These are phyloP conservation scores for Clepsis dumicolana DNA, from an alignment of 2,888 invertebrate genomes.

Conservation along the genomic window DNA sequence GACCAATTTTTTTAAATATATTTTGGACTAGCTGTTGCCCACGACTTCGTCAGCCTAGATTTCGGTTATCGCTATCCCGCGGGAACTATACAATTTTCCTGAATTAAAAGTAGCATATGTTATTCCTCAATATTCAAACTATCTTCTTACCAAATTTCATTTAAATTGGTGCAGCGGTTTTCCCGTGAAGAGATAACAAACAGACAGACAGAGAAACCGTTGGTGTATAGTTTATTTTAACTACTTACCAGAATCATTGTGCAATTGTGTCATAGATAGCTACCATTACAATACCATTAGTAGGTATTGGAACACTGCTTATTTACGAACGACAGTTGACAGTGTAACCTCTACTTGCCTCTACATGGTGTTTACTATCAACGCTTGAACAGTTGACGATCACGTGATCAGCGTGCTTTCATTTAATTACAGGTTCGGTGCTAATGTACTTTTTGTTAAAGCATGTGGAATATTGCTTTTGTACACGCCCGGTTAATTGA, in stretches of 20 bases:
- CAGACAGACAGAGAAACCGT: too few species aligned
- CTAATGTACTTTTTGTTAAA: constrained; percentile 28
- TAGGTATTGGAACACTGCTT: background rate
- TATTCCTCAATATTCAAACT: too few species aligned
- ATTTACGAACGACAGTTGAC: background rate
- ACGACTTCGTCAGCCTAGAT: background rate
- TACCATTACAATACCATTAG: background rate
- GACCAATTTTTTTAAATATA: too few species aligned
- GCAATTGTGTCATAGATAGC: background rate
- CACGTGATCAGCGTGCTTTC: background rate
- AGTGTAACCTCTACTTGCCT: background rate
- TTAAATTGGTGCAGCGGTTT: too few species aligned
- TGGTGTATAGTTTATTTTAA: too few species aligned
- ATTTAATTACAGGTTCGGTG: constrained; percentile 22
- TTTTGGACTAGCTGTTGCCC: background rate
- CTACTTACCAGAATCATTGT: too few species aligned
- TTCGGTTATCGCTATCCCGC: background rate
- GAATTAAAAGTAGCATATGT: background rate
- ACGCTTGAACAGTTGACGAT: background rate
- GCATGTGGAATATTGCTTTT: constrained; percentile 4
- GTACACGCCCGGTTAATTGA: constrained; percentile 9
- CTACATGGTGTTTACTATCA: constrained; percentile 1
- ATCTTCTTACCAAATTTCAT: too few species aligned
- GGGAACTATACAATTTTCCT: background rate
- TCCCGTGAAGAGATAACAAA: too few species aligned